These are phyloP conservation scores for Pelodiscus sinensis DNA, from an alignment of 2,113 vertebrate genomes.

Conservation along the genomic window DNA sequence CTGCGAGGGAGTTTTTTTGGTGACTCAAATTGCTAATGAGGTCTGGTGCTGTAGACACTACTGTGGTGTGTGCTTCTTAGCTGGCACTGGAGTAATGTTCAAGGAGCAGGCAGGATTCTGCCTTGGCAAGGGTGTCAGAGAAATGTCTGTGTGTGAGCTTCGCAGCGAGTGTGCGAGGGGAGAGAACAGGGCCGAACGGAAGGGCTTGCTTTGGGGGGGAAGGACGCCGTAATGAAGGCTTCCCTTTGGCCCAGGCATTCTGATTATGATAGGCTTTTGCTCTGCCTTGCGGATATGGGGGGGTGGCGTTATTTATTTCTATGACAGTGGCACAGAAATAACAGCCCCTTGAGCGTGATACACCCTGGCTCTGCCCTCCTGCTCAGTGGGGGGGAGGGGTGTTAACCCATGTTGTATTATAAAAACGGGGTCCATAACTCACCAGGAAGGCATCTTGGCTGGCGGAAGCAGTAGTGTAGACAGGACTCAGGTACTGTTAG, in stretches of 20 bases:
- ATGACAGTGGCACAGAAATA: neutral
- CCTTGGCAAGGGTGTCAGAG: neutral
- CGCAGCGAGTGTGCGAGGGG: neutral
- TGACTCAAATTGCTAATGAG: neutral
- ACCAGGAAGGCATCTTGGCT: neutral
- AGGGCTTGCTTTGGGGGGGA: neutral
- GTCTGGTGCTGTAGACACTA: neutral
- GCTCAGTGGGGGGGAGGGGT: neutral
- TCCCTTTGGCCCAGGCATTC: neutral
- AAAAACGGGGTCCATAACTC: neutral
- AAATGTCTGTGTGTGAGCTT: neutral
- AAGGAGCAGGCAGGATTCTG: neutral
- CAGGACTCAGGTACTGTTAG: neutral
- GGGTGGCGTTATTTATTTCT: neutral
- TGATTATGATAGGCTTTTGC: neutral
- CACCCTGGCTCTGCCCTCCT: neutral
- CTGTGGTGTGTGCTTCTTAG: neutral
- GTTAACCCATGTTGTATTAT: neutral
- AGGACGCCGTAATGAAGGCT: neutral
- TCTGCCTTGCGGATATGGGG: neutral
- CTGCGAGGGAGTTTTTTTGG: neutral
- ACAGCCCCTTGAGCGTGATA: neutral
- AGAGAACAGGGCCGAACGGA: neutral
- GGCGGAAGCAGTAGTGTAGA: neutral
- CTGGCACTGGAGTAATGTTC: neutral